Evolutionary conservation across 1,140 invertebrate genomes (phyloP), one percentile per base, ranked within the genome.

Genomic region (Nasonia giraulti): DNA sequence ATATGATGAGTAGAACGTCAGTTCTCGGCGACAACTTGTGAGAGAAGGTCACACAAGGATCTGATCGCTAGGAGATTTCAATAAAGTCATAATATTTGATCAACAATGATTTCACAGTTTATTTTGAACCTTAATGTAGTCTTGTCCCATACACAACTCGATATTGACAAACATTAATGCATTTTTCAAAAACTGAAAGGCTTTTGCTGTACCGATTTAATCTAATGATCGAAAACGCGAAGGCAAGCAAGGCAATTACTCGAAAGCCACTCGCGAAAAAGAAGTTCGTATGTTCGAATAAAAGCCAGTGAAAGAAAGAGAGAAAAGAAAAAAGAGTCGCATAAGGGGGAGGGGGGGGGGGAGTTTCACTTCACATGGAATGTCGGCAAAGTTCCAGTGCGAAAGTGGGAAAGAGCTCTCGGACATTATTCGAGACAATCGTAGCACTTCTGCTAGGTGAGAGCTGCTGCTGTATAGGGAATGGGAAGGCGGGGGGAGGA

Each of bases 351-450:
- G 31, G 31, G 17, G n/a, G 55, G 23, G 5, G 80, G n/a, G 71
- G 31, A 44, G 31, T 6, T 79, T 55, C 23, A 33, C 31, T 75
- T 14, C 44, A n/a, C 62, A 69, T 75, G 84, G 79, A 82, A 85
- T 82, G 80, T 68, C 69, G 79, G 50, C 71, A 62, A 14, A 44
- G 50, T 47, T 69, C 27, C 40, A 27, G 20, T 50, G 83, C 62
- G 74, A 82, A 78, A 79, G 84, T 73, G 47, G 84, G 47, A 82
- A 82, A 82, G 84, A 77, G 79, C 74, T 68, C 37, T 47, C 37
- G 66, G 77, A 82, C 78, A 85, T 85, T 85, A 82, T 85, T 85
- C 84, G 40, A 71, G 84, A 85, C 84, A 81, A 85, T 78, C 79
- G 84, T 55, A 37, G 75, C 75, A n/a, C 68, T 31, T 17, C 27